Conservation (phyloP, 2,797 vertebrate species). For the Leucoraja ocellata region DNA sequence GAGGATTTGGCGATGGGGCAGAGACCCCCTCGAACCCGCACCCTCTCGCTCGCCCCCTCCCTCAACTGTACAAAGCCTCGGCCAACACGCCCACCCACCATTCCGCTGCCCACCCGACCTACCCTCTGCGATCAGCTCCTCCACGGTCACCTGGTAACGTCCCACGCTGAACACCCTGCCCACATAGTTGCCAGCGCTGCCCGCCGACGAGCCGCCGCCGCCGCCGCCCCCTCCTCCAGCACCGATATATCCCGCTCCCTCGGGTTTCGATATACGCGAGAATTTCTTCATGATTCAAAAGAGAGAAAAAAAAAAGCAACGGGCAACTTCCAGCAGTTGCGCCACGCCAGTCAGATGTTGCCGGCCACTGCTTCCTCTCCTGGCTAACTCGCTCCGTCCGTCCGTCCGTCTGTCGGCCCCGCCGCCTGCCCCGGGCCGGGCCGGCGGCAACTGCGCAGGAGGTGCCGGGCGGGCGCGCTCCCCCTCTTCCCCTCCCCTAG, state of each 20-base stretch:
- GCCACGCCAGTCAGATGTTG: conserved; percentile 44
- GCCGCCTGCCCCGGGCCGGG: no score
- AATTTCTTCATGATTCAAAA: conserved; percentile 83
- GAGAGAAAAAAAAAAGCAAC: conserved; percentile 35
- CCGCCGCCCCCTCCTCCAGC: conserved; percentile 55
- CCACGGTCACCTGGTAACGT: conserved; percentile 82
- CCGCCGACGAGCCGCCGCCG: conserved; percentile 49
- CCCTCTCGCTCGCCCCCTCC: no score
- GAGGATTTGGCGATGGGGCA: neutral
- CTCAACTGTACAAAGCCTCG: no score
- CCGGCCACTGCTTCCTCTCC: neutral
- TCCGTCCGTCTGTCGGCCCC: neutral
- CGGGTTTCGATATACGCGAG: conserved; percentile 85
- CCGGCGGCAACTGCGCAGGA: no score
- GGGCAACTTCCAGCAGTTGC: conserved; percentile 43
- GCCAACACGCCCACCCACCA: neutral
- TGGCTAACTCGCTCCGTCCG: no score
- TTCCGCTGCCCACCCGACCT: conserved; percentile 39
- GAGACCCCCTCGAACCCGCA: no score
- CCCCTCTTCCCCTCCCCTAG: conserved; percentile 38
- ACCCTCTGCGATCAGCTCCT: conserved; percentile 87
- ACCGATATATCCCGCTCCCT: conserved; percentile 58
- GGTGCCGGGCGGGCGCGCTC: conserved; percentile 6
- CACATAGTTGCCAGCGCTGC: conserved; percentile 61
- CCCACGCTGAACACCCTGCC: conserved; percentile 78